Evolutionary conservation across 2,888 invertebrate species (phyloP).

Genomic region (Noctua fimbriata): DNA sequence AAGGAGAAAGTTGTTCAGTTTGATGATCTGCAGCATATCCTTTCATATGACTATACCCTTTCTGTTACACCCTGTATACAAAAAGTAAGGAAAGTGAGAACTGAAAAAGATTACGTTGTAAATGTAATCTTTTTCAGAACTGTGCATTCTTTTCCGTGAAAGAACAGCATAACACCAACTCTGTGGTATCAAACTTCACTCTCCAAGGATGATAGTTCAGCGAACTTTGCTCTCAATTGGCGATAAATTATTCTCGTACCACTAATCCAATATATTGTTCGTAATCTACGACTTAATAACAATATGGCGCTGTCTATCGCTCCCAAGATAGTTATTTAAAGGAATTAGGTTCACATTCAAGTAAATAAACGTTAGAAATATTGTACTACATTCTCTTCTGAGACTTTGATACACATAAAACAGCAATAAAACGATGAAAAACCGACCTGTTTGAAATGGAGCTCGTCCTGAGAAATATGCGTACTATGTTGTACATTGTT

Average conservation of each 20-base stretch:
- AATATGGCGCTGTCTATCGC: slow-evolving; percentile 21
- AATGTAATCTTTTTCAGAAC: too few species aligned
- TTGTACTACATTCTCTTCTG: not conserved
- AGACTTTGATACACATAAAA: not conserved
- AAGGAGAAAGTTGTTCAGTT: too few species aligned
- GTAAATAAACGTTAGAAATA: not conserved
- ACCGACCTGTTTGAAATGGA: not conserved
- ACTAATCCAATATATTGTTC: slow-evolving; percentile 47
- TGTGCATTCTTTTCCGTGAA: not conserved
- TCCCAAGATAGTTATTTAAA: slow-evolving; percentile 50
- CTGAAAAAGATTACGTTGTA: not conserved
- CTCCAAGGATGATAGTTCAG: slow-evolving; percentile 17
- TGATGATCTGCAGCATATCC: too few species aligned
- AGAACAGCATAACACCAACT: not conserved
- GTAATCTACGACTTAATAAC: slow-evolving; percentile 44
- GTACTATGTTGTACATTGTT: not conserved
- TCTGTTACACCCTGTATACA: too few species aligned
- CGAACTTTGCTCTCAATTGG: slow-evolving; percentile 28
- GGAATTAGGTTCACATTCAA: slow-evolving; percentile 19
- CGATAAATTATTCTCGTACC: slow-evolving; percentile 44
- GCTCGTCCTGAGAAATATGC: not conserved
- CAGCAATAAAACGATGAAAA: not conserved
- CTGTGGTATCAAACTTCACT: not conserved
- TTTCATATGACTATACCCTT: too few species aligned
- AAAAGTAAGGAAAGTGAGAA: not conserved